Evolutionary conservation across 2,888 invertebrate genomes (phyloP), one percentile per base, ranked within the genome.

Genomic region (Drosophila incognita): DNA sequence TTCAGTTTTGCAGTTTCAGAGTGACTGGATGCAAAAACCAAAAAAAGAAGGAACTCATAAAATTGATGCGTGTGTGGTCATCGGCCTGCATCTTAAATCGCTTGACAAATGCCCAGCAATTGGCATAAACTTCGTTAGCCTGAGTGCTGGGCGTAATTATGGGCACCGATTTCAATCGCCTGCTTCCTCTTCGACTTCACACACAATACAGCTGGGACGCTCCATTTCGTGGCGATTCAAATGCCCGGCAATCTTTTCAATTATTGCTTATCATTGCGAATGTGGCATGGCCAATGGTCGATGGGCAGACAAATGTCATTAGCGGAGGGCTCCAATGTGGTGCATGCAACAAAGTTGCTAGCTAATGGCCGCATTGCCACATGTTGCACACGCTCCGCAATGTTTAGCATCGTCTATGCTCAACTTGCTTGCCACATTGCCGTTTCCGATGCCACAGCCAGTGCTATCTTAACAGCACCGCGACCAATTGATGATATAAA

Each of bases 191-290:
- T 58, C 35, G 31, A 58, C 54, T 36, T 36, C 64, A 52, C 62
- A 64, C 77, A 76, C 46, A 48, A 62, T 42, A 54, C 15, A 46
- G 53, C 21, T 46, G 35, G 49, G 36, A 51, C 40, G 75, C 72
- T 60, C 62, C 73, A 72, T 72, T 80, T 79, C 38, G 79, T 46
- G 35, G 69, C 88, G 69, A 86, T 86, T 86, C 84, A 87, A 89
- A 87, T 87, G 81, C 64, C 79, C 72, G 53, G 74, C 89, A 89
- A 86, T 86, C 89, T 86, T 84, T 87, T 89, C 87, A 86, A 86
- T 89, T 86, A 86, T 87, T 86, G 89, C 89, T 86, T 86, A 89
- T 86, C 87, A 89, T 79, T 82, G 73, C 66, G 75, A 73, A 70
- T 66, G 75, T 67, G 67, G 53, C 67, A 53, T 54, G 67, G 31